Evolutionary conservation across 2,888 invertebrate species (phyloP).

Genomic region (Ophion ellenae): DNA sequence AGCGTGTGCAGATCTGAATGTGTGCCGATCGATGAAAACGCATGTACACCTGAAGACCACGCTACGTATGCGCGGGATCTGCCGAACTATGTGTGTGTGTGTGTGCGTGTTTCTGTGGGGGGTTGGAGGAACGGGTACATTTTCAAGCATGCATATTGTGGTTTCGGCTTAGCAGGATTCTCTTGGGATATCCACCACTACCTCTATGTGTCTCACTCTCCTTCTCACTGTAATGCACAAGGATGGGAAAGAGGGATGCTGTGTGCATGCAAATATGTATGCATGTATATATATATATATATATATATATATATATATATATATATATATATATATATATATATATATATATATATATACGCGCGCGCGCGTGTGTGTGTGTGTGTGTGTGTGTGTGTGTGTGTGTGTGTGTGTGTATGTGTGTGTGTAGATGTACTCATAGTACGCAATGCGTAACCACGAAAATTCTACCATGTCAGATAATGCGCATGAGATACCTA

Average conservation of each 20-base stretch:
- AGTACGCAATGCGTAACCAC: not conserved
- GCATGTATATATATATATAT: too few relatives aligned
- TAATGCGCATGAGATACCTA: conserved; percentile 1
- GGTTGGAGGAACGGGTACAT: not conserved
- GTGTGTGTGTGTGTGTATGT: too few relatives aligned
- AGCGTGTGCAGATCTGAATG: conserved; percentile 66
- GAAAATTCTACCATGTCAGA: not conserved
- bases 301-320: too few relatives aligned
- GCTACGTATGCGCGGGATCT: conserved; percentile 44
- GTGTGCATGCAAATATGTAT: too few relatives aligned
- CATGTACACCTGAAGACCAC: conserved; percentile 42
- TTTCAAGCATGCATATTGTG: conserved; percentile 34
- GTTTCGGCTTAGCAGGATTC: conserved; percentile 26
- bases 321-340: not conserved
- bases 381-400: too few relatives aligned
- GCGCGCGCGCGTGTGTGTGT: too few relatives aligned
- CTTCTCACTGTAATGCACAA: not conserved
- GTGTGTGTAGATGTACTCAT: too few relatives aligned
- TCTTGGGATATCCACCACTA: not conserved
- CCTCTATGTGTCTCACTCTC: not conserved
- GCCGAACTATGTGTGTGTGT: conserved; percentile 12
- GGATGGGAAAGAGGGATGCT: not conserved
- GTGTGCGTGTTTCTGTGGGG: not conserved
- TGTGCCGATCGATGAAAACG: conserved; percentile 57
- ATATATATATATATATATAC: not conserved